A percentile compares a stretch with the other conserved stretches of the same genome.
Evolutionary conservation across 2,113 vertebrate species (phyloP).

Genomic region (human (Homo sapiens)): GRCh38 chr2:98132001-98132500

Average conservation of each 20-base stretch:
- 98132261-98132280: not conserved
- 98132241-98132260: fast-evolving
- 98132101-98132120: not conserved
- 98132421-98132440: not conserved
- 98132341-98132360: not conserved
- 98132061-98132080: not conserved
- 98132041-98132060: not conserved
- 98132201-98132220: not conserved
- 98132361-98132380: not conserved
- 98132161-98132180: fast-evolving
- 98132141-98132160: not conserved
- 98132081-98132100: not conserved
- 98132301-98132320: not conserved
- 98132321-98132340: not conserved
- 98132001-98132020: not conserved
- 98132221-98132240: not conserved
- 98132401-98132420: not conserved
- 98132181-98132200: not conserved
- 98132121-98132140: not conserved
- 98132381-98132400: not conserved
- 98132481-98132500: not conserved
- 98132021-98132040: not conserved
- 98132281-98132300: not conserved
- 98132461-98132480: not conserved
- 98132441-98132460: too few relatives aligned